phyloP scores from a whole-genome alignment of 2,113 vertebrate species.

The Embiotoca jacksoni region DNA sequence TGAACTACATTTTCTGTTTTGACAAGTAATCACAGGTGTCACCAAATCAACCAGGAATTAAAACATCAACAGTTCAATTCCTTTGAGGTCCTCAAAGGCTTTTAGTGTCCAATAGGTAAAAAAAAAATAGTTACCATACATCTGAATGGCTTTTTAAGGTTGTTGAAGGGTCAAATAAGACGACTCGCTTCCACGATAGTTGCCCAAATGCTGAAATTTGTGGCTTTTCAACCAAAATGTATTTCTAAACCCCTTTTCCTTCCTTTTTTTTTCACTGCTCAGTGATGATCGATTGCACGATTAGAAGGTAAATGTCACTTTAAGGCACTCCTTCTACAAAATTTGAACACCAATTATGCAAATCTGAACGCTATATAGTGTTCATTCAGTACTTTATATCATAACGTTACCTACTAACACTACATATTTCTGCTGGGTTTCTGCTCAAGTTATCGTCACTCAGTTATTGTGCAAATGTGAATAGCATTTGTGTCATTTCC shows the following conservation, averaged over 20 bases:
- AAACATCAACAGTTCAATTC: too few species aligned
- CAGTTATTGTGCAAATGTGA: slow-evolving; percentile 11
- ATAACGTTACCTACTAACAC: slow-evolving; percentile 4
- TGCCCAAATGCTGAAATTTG: background rate
- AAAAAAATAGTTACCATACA: too few species aligned
- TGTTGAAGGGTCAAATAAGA: background rate
- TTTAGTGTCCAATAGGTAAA: too few species aligned
- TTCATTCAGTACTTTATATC: slow-evolving; percentile 17
- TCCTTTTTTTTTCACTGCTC: slow-evolving; percentile 1
- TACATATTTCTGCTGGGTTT: slow-evolving; percentile 15
- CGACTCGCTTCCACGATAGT: background rate
- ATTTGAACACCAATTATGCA: slow-evolving; percentile 44
- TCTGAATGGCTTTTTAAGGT: too few species aligned
- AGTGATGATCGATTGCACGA: background rate
- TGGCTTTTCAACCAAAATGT: background rate
- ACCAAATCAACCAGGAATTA: too few species aligned
- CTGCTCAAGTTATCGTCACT: background rate
- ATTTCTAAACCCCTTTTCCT: background rate
- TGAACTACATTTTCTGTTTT: too few species aligned
- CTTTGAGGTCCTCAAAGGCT: too few species aligned
- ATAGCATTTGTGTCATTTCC: slow-evolving; percentile 4
- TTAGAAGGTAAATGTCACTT: slow-evolving; percentile 13
- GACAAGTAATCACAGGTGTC: too few species aligned
- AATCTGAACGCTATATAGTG: background rate
- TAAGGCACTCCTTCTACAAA: background rate